Evolutionary conservation across 2,888 invertebrate genomes (phyloP).

Genomic region (Pterostichus niger): DNA sequence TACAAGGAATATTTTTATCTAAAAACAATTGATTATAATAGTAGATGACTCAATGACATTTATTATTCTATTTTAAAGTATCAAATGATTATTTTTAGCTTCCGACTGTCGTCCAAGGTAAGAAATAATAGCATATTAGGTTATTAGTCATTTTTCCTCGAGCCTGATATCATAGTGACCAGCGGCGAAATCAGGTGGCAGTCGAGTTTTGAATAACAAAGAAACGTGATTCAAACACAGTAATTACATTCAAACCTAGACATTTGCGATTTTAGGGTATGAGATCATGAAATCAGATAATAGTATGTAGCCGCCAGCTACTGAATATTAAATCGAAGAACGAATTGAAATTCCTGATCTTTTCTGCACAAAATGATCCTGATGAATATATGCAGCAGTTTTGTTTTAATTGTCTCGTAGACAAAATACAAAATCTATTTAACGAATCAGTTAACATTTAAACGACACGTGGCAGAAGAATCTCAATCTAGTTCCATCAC

Average conservation of each 20-base stretch:
- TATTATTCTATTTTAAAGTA: conserved; percentile 1
- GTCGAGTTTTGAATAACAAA: conserved; percentile 47
- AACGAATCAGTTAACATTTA: conserved; percentile 29
- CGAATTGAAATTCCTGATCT: neutral
- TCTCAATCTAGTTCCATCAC: conserved; percentile 39
- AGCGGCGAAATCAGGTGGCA: conserved; percentile 50
- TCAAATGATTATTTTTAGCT: conserved; percentile 34
- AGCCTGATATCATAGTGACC: conserved; percentile 41
- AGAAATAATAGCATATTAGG: neutral
- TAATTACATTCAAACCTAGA: conserved; percentile 33
- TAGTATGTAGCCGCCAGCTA: conserved; percentile 6
- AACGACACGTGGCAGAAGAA: neutral
- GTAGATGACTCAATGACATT: conserved; percentile 13
- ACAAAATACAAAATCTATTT: conserved; percentile 36
- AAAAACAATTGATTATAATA: neutral
- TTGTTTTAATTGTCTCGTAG: neutral
- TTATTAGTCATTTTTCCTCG: conserved; percentile 43
- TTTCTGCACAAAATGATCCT: neutral
- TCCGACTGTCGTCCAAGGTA: conserved; percentile 9
- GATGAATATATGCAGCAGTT: conserved; percentile 8
- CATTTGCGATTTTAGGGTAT: conserved; percentile 53
- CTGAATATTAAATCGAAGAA: conserved; percentile 21
- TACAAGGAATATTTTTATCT: too few species aligned
- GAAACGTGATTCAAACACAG: conserved; percentile 40
- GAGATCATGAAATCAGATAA: conserved; percentile 50